Base-by-base conservation (phyloP, 2,888 invertebrate species). In the Dryobotodes eremita region DNA sequence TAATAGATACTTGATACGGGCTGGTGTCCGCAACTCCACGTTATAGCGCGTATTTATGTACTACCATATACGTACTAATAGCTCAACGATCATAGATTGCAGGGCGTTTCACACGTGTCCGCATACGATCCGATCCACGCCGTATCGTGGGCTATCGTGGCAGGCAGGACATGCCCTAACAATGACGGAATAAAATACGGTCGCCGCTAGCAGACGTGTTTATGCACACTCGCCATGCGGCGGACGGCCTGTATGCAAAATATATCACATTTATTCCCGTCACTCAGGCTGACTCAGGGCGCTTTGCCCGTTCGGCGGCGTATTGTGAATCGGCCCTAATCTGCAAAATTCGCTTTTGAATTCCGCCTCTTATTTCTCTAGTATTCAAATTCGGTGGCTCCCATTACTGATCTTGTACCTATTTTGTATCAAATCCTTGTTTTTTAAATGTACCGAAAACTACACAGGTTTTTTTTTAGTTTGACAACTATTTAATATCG, bases 201-300 rank as follows among this genome's bases (percentile, higher is more conserved):
- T 75, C 65, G 50, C 71, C 11, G 64, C 36, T 42, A 31, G 36
- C 48, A 84, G 46, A 72, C 68, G 57, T 79, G 76, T 77, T 71
- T 75, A 78, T 72, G 79, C 66, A 71, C 50, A 53, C 62, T 66
- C 31, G 62, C 69, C 68, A 70, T 81, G 65, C 46, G 75, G 75
- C 53, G 70, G 65, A 20, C 64, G 69, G 66, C 71, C 61, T 76
- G 66, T 81, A 85, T 83, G 83, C 69, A 83, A 87, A 87, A 87
- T 79, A 66, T 76, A 76, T 81, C 75, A 83, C 81, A 79, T 85
- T 85, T 83, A 87, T 83, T 87, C 81, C 76, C 76, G 81, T 80
- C 86, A 71, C 64, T 71, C 64, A 50, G 42, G 8, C 80, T 50
- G 62, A 73, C 65, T 77, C 76, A 73, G 75, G 75, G 26, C 66